Evolutionary conservation across 2,113 vertebrate species (phyloP).

Genomic region (Pongo pygmaeus): DNA sequence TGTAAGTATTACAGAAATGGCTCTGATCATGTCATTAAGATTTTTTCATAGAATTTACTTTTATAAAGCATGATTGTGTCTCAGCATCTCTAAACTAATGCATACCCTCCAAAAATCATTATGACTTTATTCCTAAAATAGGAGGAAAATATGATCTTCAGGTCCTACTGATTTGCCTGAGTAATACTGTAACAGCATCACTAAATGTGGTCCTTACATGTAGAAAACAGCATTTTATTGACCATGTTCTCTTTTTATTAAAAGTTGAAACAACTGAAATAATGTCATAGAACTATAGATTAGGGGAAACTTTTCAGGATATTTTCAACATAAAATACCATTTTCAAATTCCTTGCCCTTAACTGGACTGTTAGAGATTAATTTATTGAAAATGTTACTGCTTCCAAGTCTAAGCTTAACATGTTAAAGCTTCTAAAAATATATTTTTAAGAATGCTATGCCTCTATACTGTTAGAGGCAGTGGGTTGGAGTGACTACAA

Average conservation of each 20-base stretch:
- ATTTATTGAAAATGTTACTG: background rate
- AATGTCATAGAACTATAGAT: background rate
- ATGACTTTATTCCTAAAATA: conserved; percentile 21
- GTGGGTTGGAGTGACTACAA: background rate
- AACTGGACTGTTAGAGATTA: background rate
- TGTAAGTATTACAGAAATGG: conserved; percentile 19
- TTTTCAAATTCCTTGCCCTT: conserved; percentile 12
- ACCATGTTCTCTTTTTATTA: background rate
- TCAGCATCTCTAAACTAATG: background rate
- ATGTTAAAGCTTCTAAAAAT: background rate
- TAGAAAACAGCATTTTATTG: background rate
- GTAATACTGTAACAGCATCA: background rate
- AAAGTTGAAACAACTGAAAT: background rate
- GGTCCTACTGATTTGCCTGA: background rate
- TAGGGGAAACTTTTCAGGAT: background rate
- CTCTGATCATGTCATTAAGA: conserved; percentile 1
- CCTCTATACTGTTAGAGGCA: background rate
- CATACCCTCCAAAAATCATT: background rate
- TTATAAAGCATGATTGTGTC: background rate
- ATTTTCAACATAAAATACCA: background rate
- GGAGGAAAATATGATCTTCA: conserved; percentile 7
- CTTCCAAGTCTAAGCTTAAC: conserved; percentile 19
- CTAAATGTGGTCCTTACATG: background rate
- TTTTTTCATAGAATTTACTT: conserved; percentile 14
- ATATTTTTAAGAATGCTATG: background rate